Evolutionary conservation across 2,797 vertebrate genomes (phyloP).

Genomic region (Chelonia mydas): DNA sequence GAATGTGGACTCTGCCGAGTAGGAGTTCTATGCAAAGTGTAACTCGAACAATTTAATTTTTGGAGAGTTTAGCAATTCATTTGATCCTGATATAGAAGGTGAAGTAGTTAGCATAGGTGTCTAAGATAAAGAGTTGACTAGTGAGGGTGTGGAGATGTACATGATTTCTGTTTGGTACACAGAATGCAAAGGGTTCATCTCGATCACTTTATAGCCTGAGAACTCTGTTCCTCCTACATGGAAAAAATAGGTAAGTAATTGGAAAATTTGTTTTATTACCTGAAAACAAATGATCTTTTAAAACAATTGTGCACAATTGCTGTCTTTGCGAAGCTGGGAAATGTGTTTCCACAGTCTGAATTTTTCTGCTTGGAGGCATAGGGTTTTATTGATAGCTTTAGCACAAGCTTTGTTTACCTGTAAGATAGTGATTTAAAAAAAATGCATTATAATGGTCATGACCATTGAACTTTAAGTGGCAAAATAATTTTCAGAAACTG

Average conservation of each 20-base stretch:
- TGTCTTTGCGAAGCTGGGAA: background rate
- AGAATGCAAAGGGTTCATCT: background rate
- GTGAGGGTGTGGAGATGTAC: background rate
- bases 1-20: background rate
- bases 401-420: background rate
- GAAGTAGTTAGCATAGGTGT: background rate
- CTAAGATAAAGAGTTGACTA: background rate
- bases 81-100: background rate
- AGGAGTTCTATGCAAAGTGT: background rate
- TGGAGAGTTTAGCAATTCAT: background rate
- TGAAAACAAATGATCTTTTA: background rate
- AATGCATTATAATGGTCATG: background rate
- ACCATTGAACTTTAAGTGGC: background rate
- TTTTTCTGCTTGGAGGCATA: background rate
- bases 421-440: background rate
- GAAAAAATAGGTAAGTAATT: background rate
- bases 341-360: background rate
- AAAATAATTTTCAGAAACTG: background rate
- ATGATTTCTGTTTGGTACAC: background rate
- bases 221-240: background rate
- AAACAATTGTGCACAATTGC: background rate
- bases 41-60: background rate
- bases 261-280: background rate
- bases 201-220: background rate
- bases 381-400: background rate